A percentile compares a stretch with the other conserved stretches of the same genome.
Conservation (phyloP, 2,113 vertebrate genomes). For the Istiophorus platypterus region DNA sequence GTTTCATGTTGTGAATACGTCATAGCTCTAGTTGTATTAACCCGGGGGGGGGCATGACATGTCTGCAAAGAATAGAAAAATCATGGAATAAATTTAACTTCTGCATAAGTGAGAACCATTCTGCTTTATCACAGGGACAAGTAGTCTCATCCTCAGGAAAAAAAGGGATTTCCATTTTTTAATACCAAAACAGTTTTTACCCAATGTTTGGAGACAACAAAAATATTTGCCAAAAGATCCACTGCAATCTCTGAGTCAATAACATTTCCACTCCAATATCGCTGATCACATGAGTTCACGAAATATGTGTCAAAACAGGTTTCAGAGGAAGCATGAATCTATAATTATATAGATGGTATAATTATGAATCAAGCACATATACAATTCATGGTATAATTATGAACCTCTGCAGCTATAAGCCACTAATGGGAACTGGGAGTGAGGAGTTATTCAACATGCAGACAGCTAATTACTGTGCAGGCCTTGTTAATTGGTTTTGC, state of each 20-base stretch:
- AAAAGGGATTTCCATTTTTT: constrained; percentile 42
- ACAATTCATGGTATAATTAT: constrained; percentile 82
- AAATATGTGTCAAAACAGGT: constrained; percentile 79
- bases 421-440: constrained; percentile 80
- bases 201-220: constrained; percentile 60
- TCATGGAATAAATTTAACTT: neutral
- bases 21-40: neutral
- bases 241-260: constrained; percentile 53
- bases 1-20: constrained; percentile 42
- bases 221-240: constrained; percentile 64
- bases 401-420: constrained; percentile 76
- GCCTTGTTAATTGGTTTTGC: constrained; percentile 77
- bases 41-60: neutral
- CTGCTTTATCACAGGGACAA: neutral
- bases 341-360: constrained; percentile 81
- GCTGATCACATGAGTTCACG: constrained; percentile 65
- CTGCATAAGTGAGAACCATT: constrained; percentile 31
- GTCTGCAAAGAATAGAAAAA: constrained; percentile 43
- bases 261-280: constrained; percentile 63
- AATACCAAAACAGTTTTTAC: constrained; percentile 68
- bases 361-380: constrained; percentile 80
- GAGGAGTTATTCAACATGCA: constrained; percentile 77
- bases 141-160: constrained; percentile 17
- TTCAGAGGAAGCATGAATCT: constrained; percentile 72
- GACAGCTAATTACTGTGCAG: constrained; percentile 81